Evolutionary conservation across 2,797 vertebrate genomes (phyloP), one percentile per base, ranked within the genome.

Genomic region (Gobio occitaniae): DNA sequence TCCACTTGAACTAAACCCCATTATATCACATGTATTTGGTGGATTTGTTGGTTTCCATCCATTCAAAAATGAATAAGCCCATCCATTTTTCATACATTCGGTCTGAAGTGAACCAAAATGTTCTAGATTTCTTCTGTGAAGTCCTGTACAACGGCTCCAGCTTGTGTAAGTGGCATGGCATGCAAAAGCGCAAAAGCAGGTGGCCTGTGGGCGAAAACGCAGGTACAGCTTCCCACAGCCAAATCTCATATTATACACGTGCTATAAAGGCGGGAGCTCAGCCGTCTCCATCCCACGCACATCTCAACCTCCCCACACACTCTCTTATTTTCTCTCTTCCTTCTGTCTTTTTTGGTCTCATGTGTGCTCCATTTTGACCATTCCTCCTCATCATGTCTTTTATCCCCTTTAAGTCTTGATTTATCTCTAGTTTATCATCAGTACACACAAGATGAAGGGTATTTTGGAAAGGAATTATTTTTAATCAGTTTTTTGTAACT

Each of bases 181-280:
- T 36, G 25, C 36, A 54, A 25, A 47, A 19, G 61, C 6, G 56
- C 59, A 71, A 76, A 63, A 90, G 91, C 94, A 94, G 94, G 93
- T 93, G 92, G 92, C 88, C 83, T 80, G 93, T 94, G 92, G 93
- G 92, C 76, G 90, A 91, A 88, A 89, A 86, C 80, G 88, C 89
- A 89, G 88, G 85, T 84, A 88, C 74, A 72, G 84, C 38, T 85
- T 92, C 91, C 88, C 25, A 91, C 87, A 89, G 90, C 25, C 85
- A 86, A 87, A 86, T 90, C 90, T 93, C 85, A 92, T 93, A 93
- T 94, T 92, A 93, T 90, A 92, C 90, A 87, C 89, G 79, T 90
- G 86, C 92, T 91, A 89, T 88, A 68, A 83, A 88, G 89, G 63
- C 36, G 32, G 87, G 89, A 91, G 86, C 90, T 91, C 89, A 89